Evolutionary conservation across 2,888 invertebrate species (phyloP).

Genomic region (Agelastica alni): DNA sequence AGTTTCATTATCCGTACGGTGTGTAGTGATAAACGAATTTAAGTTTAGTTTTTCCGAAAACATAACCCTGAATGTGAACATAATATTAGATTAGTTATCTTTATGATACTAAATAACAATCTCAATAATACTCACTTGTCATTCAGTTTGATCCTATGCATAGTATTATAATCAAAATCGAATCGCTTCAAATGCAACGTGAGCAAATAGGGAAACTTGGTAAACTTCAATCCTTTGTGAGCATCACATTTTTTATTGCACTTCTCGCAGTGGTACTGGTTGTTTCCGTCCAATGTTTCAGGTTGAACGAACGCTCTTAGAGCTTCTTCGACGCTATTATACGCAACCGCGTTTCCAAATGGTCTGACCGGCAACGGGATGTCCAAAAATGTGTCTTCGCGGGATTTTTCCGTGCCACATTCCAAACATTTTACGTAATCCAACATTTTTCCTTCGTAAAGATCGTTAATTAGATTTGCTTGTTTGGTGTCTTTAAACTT

Average conservation of each 20-base stretch:
- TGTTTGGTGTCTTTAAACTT: constrained; percentile 83
- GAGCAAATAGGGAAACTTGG: constrained; percentile 82
- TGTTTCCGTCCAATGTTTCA: constrained; percentile 79
- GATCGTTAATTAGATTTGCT: constrained; percentile 77
- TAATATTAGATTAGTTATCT: neutral
- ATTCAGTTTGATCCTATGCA: constrained; percentile 84
- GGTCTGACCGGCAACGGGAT: constrained; percentile 84
- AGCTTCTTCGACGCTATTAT: constrained; percentile 81
- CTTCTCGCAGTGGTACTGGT: constrained; percentile 86
- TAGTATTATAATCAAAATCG: constrained; percentile 84
- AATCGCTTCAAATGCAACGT: constrained; percentile 87
- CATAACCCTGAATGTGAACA: constrained; percentile 66
- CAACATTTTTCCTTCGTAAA: constrained; percentile 78
- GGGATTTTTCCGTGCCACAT: constrained; percentile 80
- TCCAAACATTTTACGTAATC: constrained; percentile 89
- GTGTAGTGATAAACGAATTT: constrained; percentile 67
- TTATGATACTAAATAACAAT: too few species aligned
- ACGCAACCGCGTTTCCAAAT: constrained; percentile 76
- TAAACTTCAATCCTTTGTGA: constrained; percentile 86
- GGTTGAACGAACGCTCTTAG: constrained; percentile 81
- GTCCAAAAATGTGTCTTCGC: constrained; percentile 83
- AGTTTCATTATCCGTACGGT: constrained; percentile 47
- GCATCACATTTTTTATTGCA: constrained; percentile 87
- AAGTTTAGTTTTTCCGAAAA: constrained; percentile 81
- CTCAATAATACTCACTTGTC: constrained; percentile 78